These are phyloP conservation scores for Procambarus virginalis DNA, from an alignment of 1,140 invertebrate species.

Conservation along the genomic window DNA sequence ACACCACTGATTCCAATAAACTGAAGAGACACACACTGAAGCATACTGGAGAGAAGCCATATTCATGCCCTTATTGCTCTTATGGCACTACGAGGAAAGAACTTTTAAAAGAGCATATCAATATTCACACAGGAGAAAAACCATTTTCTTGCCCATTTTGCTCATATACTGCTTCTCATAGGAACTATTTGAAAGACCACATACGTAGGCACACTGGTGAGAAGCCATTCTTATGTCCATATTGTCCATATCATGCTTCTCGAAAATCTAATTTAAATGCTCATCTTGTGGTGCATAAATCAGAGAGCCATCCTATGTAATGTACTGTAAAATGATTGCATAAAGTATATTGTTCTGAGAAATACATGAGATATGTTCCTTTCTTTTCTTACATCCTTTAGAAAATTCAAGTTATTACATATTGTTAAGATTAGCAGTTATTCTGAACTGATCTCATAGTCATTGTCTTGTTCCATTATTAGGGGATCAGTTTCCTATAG, in stretches of 20 bases:
- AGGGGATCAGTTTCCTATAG: no score
- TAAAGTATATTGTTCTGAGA: neutral
- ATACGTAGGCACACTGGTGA: slow-evolving; percentile 29
- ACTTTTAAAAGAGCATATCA: slow-evolving; percentile 27
- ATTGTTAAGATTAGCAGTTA: neutral
- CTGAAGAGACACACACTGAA: slow-evolving; percentile 16
- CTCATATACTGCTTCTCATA: slow-evolving; percentile 13
- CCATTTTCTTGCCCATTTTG: slow-evolving; percentile 18
- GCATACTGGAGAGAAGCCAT: slow-evolving; percentile 21
- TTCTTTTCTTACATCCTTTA: neutral
- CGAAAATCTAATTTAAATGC: slow-evolving; percentile 6
- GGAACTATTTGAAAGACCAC: slow-evolving; percentile 16
- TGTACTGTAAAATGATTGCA: neutral
- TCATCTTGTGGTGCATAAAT: slow-evolving; percentile 8
- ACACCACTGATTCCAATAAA: slow-evolving; percentile 27
- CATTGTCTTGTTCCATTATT: neutral
- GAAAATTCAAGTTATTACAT: neutral
- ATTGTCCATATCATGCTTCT: slow-evolving; percentile 9
- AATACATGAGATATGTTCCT: neutral
- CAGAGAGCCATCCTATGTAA: neutral
- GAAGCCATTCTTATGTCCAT: slow-evolving; percentile 5
- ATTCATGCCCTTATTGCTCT: slow-evolving; percentile 17
- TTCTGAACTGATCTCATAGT: neutral
- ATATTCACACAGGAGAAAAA: slow-evolving; percentile 26
- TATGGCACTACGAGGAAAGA: slow-evolving; percentile 31